A percentile compares a stretch with the other conserved stretches of the same genome.
Evolutionary conservation across 2,797 vertebrate genomes (phyloP).

Genomic region (Onychomys torridus): DNA sequence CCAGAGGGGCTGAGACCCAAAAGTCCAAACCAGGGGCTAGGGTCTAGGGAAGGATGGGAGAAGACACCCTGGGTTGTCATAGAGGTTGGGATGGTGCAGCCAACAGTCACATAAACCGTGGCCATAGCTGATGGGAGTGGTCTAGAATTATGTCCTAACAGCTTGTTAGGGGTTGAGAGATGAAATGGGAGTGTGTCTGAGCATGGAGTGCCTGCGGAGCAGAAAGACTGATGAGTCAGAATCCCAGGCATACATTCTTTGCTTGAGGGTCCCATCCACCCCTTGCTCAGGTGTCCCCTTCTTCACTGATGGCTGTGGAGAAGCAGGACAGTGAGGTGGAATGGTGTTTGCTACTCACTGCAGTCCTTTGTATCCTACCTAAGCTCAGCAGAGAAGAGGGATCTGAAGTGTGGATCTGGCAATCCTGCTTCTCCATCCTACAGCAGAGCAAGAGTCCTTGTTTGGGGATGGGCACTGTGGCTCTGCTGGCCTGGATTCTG

Average conservation of each 20-base stretch:
- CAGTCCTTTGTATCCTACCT: fast-evolving
- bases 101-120: not conserved
- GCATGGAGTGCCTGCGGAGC: not conserved
- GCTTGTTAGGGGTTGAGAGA: not conserved
- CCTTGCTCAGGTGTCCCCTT: not conserved
- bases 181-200: fast-evolving
- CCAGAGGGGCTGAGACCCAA: not conserved
- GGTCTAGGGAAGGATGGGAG: not conserved
- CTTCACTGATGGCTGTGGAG: no score
- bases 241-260: not conserved
- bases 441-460: not conserved
- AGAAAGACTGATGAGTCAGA: not conserved
- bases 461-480: no score
- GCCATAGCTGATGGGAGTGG: not conserved
- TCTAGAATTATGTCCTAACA: not conserved
- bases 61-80: not conserved
- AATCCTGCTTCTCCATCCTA: not conserved
- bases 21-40: not conserved
- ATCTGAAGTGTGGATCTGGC: not conserved
- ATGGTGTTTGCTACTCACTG: not conserved
- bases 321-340: not conserved
- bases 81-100: not conserved
- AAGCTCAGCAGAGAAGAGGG: not conserved
- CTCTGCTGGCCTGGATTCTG: not conserved
- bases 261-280: not conserved